phyloP scores from a whole-genome alignment of 2,113 vertebrate species.

The Bos indicus region DNA sequence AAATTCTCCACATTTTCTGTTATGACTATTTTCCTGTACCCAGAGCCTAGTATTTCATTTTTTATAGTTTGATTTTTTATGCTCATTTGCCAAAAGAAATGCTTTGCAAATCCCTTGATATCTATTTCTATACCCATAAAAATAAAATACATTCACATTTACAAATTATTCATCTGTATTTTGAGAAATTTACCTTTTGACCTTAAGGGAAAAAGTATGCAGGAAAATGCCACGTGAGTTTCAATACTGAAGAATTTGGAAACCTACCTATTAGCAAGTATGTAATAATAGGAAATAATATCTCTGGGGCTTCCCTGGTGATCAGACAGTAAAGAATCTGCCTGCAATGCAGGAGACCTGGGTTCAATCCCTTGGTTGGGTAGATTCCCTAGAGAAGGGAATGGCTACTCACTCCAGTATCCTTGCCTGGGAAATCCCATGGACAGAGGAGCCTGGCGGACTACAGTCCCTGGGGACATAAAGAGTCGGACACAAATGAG shows the following conservation, averaged over 20 bases:
- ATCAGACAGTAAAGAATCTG: neutral
- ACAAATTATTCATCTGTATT: conserved; percentile 59
- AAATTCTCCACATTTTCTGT: neutral
- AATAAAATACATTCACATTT: conserved; percentile 44
- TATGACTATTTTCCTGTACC: neutral
- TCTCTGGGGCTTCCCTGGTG: neutral
- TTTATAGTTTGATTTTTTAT: neutral
- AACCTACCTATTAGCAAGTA: neutral
- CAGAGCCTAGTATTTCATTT: neutral
- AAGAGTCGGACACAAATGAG: neutral
- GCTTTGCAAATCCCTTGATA: neutral
- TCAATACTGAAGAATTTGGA: conserved; percentile 9
- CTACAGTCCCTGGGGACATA: neutral
- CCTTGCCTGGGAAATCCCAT: neutral
- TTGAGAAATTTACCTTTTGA: conserved; percentile 55
- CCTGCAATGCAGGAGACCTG: neutral
- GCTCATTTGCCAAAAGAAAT: conserved; percentile 38
- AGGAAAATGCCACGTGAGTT: neutral
- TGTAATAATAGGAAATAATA: neutral
- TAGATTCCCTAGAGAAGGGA: neutral
- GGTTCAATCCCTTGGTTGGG: neutral
- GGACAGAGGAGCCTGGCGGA: neutral
- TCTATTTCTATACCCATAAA: conserved; percentile 44
- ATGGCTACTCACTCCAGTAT: neutral
- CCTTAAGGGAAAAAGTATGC: conserved; percentile 16